phyloP scores from a whole-genome alignment of 2,113 vertebrate species.

The Podocnemis expansa region DNA sequence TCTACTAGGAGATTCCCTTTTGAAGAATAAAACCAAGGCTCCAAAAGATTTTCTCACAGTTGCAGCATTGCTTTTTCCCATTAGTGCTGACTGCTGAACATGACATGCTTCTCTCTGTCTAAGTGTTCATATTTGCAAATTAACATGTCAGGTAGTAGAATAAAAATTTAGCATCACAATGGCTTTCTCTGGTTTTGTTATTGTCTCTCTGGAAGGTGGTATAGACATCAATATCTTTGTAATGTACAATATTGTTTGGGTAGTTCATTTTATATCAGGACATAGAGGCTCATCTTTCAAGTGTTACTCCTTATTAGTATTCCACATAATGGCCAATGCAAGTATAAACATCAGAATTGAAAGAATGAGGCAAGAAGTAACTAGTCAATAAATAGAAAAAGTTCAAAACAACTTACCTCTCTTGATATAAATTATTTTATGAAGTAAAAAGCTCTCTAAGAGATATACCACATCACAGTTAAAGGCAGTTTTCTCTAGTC shows the following conservation, averaged over 20 bases:
- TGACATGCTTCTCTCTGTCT: constrained; percentile 18
- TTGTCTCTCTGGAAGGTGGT: background rate
- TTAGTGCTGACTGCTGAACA: constrained; percentile 32
- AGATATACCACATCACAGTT: background rate
- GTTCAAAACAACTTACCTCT: background rate
- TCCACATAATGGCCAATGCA: constrained; percentile 2
- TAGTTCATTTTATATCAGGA: constrained; percentile 29
- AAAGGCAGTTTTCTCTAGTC: background rate
- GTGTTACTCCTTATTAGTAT: background rate
- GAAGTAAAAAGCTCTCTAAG: constrained; percentile 11
- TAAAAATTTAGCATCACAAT: constrained; percentile 18
- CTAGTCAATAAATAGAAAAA: constrained; percentile 12
- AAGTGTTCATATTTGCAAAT: constrained; percentile 57
- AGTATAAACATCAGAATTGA: background rate
- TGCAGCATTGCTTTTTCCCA: constrained; percentile 29
- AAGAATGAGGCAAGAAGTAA: background rate
- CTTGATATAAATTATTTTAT: background rate
- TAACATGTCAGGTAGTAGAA: constrained; percentile 46
- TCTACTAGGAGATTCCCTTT: constrained; percentile 40
- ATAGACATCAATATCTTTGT: background rate
- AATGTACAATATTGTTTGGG: background rate
- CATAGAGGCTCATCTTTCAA: constrained; percentile 4
- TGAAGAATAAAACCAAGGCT: constrained; percentile 59
- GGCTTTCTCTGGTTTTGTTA: constrained; percentile 3
- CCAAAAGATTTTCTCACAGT: background rate